Conservation (phyloP, 1,140 invertebrate genomes). For the Drusus annulatus region DNA sequence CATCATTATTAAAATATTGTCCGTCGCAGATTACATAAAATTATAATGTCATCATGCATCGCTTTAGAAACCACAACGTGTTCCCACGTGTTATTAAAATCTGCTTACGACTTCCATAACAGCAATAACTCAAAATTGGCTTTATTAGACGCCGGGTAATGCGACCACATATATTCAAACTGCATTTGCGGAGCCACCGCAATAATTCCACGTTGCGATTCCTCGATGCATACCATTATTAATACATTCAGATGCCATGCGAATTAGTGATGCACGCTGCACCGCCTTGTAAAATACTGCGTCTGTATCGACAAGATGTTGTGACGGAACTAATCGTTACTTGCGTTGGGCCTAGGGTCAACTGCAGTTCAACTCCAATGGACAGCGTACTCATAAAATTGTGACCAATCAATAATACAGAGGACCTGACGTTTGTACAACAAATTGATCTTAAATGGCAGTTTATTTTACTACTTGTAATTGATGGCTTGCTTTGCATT, state of each 20-base stretch:
- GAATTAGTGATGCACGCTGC: constrained; percentile 26
- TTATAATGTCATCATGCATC: no score
- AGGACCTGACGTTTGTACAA: constrained; percentile 1
- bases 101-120: no score
- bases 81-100: no score
- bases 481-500: no score
- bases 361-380: constrained; percentile 28
- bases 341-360: background rate
- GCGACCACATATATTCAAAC: constrained; percentile 13
- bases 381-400: background rate
- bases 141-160: background rate
- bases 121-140: constrained; percentile 2
- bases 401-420: constrained; percentile 3
- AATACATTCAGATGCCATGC: constrained; percentile 5
- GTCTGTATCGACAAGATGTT: constrained; percentile 11
- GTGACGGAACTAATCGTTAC: constrained; percentile 3
- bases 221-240: background rate
- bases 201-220: background rate
- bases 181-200: background rate
- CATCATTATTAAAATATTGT: no score
- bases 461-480: no score
- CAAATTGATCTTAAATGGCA: constrained; percentile 5
- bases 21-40: no score
- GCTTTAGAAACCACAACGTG: no score
- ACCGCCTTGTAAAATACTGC: constrained; percentile 1